A percentile compares a stretch with the other conserved stretches of the same genome.
Evolutionary conservation across 2,113 vertebrate species (phyloP).

Genomic region (pig (Sus scrofa)): DNA sequence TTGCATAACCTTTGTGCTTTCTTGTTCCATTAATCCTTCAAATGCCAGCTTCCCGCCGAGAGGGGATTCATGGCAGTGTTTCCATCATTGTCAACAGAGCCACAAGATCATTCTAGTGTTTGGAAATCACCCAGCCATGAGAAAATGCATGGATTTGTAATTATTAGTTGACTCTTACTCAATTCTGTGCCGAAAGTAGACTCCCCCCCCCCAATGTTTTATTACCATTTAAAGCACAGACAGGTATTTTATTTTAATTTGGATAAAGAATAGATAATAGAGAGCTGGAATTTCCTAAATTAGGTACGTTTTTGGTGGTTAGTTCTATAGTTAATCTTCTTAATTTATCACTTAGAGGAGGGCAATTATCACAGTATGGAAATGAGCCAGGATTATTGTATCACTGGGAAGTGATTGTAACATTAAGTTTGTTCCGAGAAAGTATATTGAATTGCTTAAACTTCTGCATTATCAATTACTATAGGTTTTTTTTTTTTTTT

Average conservation of each 20-base stretch:
- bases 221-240: slow-evolving; percentile 78
- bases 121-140: slow-evolving; percentile 56
- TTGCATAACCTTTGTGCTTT: slow-evolving; percentile 64
- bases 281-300: slow-evolving; percentile 83
- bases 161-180: slow-evolving; percentile 81
- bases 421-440: slow-evolving; percentile 60
- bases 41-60: slow-evolving; percentile 38
- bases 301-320: slow-evolving; percentile 83
- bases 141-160: slow-evolving; percentile 77
- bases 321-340: slow-evolving; percentile 85
- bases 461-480: slow-evolving; percentile 49
- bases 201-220: slow-evolving; percentile 73
- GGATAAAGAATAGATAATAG: slow-evolving; percentile 80
- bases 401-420: slow-evolving; percentile 74
- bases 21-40: slow-evolving; percentile 63
- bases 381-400: slow-evolving; percentile 78
- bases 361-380: slow-evolving; percentile 81
- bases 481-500: slow-evolving; percentile 7
- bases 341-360: slow-evolving; percentile 86
- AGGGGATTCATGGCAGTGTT: not conserved
- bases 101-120: slow-evolving; percentile 3
- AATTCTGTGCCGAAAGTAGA: slow-evolving; percentile 67
- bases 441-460: not conserved
- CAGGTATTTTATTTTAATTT: slow-evolving; percentile 84
- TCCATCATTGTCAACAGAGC: slow-evolving; percentile 65